Evolutionary conservation across 2,888 invertebrate genomes (phyloP), one percentile per base, ranked within the genome.

Genomic region (Zygothrica quintamaculata): DNA sequence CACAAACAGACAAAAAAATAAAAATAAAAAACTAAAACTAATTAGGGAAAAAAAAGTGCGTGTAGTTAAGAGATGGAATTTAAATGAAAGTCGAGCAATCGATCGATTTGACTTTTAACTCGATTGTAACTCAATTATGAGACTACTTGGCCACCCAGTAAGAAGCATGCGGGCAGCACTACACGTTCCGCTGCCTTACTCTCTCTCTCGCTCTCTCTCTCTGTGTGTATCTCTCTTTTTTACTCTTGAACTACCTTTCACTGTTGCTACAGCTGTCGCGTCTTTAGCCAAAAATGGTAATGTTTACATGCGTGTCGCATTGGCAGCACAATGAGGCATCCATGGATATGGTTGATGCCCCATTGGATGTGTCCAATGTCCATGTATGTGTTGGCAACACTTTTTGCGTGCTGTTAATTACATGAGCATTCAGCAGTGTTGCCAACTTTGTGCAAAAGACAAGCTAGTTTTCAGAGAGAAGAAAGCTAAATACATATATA

Each of bases 361-460:
- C 65, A 51, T 60, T 69, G 59, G 58, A 66, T 64, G 65, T 71
- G 75, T 62, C 68, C 80, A 73, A 82, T 79, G 80, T 72, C 72
- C 82, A 81, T 73, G 74, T 85, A 66, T 85, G 67, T 60, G 62
- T 65, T 61, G 68, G 56, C 73, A 87, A 85, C 85, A 85, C 87
- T 84, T 84, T 84, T 84, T 84, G 84, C 84, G 87, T 84, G 87
- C 84, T 73, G 82, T 80, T 84, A 84, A 84, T 84, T 84, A 87
- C 84, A 84, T 84, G 87, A 46, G 57, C 62, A 61, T 34, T 31
- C 55, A 22, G 15, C 50, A 26, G 29, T 29, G 29, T 5, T 29
- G 29, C 29, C 29, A 29, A 44, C 29, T 18, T 1, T 25, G 65
- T 29, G 9, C 29, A 29, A 29, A 1, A 29, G 9, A 29, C 4